These are phyloP conservation scores for Neosalanx taihuensis DNA, from an alignment of 2,797 vertebrate genomes.

Conservation along the genomic window DNA sequence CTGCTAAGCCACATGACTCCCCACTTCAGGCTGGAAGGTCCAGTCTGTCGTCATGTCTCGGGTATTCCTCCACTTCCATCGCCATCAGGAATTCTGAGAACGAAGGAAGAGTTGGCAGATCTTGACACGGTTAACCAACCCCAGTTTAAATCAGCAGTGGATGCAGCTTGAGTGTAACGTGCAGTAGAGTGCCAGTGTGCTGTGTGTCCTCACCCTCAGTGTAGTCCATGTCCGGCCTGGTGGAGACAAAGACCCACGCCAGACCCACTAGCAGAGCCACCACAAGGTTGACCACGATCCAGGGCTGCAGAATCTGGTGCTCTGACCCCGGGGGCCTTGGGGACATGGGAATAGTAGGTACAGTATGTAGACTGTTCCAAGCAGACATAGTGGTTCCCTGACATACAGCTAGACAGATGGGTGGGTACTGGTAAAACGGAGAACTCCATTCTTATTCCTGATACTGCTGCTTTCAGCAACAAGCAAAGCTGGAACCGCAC, in stretches of 20 bases:
- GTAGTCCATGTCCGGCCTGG: slow-evolving; percentile 85
- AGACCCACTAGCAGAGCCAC: slow-evolving; percentile 86
- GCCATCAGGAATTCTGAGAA: slow-evolving; percentile 86
- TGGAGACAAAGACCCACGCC: slow-evolving; percentile 89
- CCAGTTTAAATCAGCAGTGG: neutral
- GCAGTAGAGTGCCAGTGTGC: neutral
- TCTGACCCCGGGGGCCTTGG: slow-evolving; percentile 68
- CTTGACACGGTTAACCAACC: neutral
- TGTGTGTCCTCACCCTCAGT: slow-evolving; percentile 80
- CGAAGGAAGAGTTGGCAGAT: neutral
- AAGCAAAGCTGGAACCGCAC: neutral
- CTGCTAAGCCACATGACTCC: too few species aligned
- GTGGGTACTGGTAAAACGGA: neutral
- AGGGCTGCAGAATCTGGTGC: slow-evolving; percentile 77
- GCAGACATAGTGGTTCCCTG: neutral
- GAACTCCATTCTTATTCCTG: neutral
- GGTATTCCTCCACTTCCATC: slow-evolving; percentile 80
- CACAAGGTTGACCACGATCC: slow-evolving; percentile 83
- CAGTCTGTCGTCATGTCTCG: slow-evolving; percentile 69
- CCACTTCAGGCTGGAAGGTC: slow-evolving; percentile 67
- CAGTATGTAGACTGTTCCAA: neutral
- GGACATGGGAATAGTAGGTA: neutral
- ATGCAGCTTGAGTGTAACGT: neutral
- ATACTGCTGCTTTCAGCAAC: neutral
- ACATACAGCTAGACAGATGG: neutral